Evolutionary conservation across 2,888 invertebrate species (phyloP), one percentile per base, ranked within the genome.

Genomic region (Drosophila pegasa): DNA sequence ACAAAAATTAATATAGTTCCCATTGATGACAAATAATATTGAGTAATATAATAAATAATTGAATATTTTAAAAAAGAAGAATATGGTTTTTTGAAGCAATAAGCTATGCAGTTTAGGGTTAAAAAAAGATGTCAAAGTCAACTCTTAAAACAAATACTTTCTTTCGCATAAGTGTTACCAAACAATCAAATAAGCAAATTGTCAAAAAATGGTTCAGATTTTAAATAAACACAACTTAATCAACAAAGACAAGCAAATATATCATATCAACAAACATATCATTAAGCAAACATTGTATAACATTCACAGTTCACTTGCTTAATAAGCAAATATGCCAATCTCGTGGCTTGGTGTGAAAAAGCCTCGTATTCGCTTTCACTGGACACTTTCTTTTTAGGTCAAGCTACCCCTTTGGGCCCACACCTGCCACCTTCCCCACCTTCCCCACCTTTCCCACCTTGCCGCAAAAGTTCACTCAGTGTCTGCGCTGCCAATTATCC

Each of bases 401-500:
- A 43, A 16, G 0, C 27, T 18, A 12, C 14, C 20, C 4, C 14
- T 12, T 3, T 16, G 50, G n/a, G n/a, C n/a, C n/a, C n/a, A n/a
- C n/a, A n/a, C n/a, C n/a, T 18, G 8, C 18, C 29, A 10, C 12
- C 29, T 16, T 6, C 10, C 1, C 2, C 41, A 14, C 25, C 4
- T 22, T 14, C 27, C 12, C 18, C 29, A 10, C 12, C 29, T 16
- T 6, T 7, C 1, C 2, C 41, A 14, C 25, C 4, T 22, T 14
- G 22, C 9, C 41, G 2, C 41, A n/a, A 25, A 10, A 8, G 10
- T 25, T 3, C 25, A 27, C 25, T 33, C 43, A 6, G 12, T 14
- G 12, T 25, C 56, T 37, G 41, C 40, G 48, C 40, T 54, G 43
- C 41, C 50, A 54, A 54, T 69, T 62, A 62, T 62, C 62, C 50